These are phyloP conservation scores for Nyctereutes procyonoides DNA, from an alignment of 2,113 vertebrate genomes.

Conservation along the genomic window DNA sequence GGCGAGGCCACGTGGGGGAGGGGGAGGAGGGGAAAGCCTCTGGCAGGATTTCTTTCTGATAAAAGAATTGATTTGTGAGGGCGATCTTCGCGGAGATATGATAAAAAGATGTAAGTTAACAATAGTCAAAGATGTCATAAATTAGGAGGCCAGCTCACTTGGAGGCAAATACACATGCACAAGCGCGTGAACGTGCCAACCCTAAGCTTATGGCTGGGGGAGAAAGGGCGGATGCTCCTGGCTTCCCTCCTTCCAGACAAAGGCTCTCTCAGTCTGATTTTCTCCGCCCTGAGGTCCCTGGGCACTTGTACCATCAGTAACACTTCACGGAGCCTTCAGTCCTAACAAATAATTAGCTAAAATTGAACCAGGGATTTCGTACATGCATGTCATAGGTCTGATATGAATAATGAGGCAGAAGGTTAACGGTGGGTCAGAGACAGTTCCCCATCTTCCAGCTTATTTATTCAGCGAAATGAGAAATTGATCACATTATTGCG, in stretches of 20 bases:
- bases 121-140: conserved; percentile 14
- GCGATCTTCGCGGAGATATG: not conserved
- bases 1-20: not conserved
- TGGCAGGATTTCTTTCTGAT: not conserved
- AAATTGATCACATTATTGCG: conserved; percentile 99
- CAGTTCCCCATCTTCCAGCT: conserved; percentile 93
- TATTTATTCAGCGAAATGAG: conserved; percentile 99
- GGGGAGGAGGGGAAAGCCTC: not conserved
- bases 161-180: not conserved
- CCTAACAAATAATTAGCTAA: conserved; percentile 95
- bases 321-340: conserved; percentile 89
- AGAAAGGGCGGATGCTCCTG: not conserved
- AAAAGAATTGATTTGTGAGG: not conserved
- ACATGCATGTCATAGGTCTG: conserved; percentile 90
- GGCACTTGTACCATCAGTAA: conserved; percentile 90
- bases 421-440: conserved; percentile 96
- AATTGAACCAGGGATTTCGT: conserved; percentile 92
- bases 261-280: conserved; percentile 83
- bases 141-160: not conserved
- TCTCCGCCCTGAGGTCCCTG: conserved; percentile 88
- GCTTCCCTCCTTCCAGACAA: conserved; percentile 81
- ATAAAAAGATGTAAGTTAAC: conserved; percentile 6
- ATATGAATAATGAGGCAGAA: conserved; percentile 96
- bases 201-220: not conserved
- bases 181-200: rapidly evolving